Base-by-base conservation (phyloP, 2,113 vertebrate genomes). In the Mirounga angustirostris region DNA sequence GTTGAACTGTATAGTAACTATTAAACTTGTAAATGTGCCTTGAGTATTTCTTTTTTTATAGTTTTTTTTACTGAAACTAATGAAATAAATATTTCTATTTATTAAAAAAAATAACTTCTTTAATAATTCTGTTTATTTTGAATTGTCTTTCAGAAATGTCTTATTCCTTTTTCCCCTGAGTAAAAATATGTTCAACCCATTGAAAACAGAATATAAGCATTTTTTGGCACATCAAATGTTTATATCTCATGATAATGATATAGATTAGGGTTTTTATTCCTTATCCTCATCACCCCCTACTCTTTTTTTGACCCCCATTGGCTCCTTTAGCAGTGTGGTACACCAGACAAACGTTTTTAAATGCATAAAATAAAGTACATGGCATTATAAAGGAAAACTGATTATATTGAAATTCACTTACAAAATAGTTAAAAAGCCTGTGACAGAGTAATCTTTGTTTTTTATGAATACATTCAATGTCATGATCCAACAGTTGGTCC, bases 61-160 rank as follows among this genome's bases (percentile, higher is more conserved):
- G 52, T 78, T 85, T 85, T 94, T 80, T 78, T 19, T 88, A 50
- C 33, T 24, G 67, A 96, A 86, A 54, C 30, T 12, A 91, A 28
- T 83, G 61, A 83, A 76, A 63, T 50, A 59, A 43, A 1, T 28
- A 33, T 84, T 79, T 87, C 65, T 89, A 46, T 80, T 67, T 91
- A 76, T 95, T 95, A 22, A 82, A 58, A 86, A 88, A 81, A 84
- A 58, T 52, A 59, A 54, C 7, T n/a, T 85, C 40, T 59, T 87
- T 61, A 40, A 43, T 82, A 59, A 86, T 90, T 90, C 56, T 61
- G 14, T 63, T 92, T 56, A 69, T 74, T 81, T 54, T 92, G 46
- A 56, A 36, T 56, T 0, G 0, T n/a, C 28, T 95, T 56, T 92
- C 52, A n/a, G 76, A 81, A 36, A 52, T 50, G 26, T 95, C 83